Evolutionary conservation across 2,888 invertebrate genomes (phyloP).

Genomic region (Papilio gigon): DNA sequence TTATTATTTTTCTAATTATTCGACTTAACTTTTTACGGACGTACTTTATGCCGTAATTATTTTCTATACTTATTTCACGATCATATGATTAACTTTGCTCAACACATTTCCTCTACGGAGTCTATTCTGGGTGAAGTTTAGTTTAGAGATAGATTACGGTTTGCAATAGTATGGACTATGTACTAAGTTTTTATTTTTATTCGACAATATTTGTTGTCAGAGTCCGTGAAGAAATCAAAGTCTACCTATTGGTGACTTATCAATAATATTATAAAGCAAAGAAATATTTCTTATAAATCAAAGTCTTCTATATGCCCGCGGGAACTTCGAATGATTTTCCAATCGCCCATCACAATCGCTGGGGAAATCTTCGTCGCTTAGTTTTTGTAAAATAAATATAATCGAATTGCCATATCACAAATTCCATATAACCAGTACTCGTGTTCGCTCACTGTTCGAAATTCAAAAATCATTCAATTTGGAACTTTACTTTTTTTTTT

Average conservation of each 20-base stretch:
- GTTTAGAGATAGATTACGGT: too few relatives aligned
- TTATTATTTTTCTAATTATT: neutral
- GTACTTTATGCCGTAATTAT: neutral
- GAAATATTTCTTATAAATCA: neutral
- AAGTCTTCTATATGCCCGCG: neutral
- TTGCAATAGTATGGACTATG: too few relatives aligned
- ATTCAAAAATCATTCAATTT: too few relatives aligned
- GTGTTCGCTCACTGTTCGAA: too few relatives aligned
- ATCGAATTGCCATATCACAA: neutral
- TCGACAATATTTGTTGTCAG: too few relatives aligned
- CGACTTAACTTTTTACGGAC: neutral
- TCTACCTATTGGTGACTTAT: neutral
- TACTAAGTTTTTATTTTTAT: too few relatives aligned
- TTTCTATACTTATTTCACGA: neutral
- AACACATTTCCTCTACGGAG: too few relatives aligned
- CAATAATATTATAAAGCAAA: neutral
- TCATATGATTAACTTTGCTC: neutral
- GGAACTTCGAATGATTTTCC: slow-evolving; percentile 14
- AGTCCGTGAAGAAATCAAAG: neutral
- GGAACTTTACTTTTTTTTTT: too few relatives aligned
- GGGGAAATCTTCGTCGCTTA: slow-evolving; percentile 1
- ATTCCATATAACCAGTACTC: neutral
- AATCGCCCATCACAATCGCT: neutral
- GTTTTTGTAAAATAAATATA: slow-evolving; percentile 7
- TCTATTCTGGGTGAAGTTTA: too few relatives aligned